phyloP scores from a whole-genome alignment of 2,888 invertebrate species.

The Drosophila mulleri region DNA sequence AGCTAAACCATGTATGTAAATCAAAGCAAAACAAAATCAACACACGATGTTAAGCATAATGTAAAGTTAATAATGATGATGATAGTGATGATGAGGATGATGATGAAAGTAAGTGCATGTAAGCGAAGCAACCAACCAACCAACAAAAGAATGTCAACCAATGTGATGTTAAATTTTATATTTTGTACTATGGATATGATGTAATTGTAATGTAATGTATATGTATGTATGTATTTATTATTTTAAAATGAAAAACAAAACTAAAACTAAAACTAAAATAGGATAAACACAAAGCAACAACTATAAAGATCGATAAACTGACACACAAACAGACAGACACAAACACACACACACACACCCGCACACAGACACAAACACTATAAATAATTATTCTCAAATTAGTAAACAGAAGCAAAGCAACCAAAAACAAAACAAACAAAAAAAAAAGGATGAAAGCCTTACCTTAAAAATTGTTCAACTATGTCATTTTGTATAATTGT shows the following conservation, averaged over 20 bases:
- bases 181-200: conserved; percentile 79
- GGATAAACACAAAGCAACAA: conserved; percentile 59
- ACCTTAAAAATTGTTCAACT: conserved; percentile 27
- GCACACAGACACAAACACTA: conserved; percentile 52
- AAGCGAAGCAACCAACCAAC: conserved; percentile 80
- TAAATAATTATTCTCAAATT: conserved; percentile 71
- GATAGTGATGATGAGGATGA: conserved; percentile 6
- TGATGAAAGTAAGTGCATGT: conserved; percentile 35
- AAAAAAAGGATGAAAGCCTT: conserved; percentile 21
- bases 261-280: conserved; percentile 56
- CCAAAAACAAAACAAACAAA: conserved; percentile 40
- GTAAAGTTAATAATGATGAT: conserved; percentile 21
- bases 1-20: conserved; percentile 19
- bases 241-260: conserved; percentile 57
- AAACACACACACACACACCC: conserved; percentile 36
- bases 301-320: conserved; percentile 27
- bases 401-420: conserved; percentile 53
- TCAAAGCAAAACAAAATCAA: conserved; percentile 39
- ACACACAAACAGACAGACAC: conserved; percentile 28
- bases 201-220: conserved; percentile 73
- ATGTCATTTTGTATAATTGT: conserved; percentile 32
- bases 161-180: conserved; percentile 80
- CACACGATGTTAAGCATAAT: conserved; percentile 19
- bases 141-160: conserved; percentile 81
- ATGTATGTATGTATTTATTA: conserved; percentile 76